phyloP scores from a whole-genome alignment of 2,888 invertebrate species.

The Cryptophagus acutangulus region DNA sequence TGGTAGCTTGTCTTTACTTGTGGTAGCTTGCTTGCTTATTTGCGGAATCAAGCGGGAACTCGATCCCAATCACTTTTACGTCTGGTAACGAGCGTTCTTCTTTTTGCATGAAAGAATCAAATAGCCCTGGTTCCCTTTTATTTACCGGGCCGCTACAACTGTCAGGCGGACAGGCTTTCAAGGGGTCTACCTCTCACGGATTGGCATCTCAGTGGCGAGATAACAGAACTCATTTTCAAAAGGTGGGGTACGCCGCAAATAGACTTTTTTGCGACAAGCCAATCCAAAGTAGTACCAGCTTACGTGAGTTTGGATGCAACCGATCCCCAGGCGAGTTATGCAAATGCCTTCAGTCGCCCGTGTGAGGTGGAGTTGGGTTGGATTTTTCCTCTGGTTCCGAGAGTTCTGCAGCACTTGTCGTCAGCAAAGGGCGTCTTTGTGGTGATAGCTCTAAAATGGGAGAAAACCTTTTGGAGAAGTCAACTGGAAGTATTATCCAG shows the following conservation, averaged over 20 bases:
- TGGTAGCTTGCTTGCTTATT: too few relatives aligned
- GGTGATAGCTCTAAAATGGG: slow-evolving; percentile 25
- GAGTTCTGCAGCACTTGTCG: slow-evolving; percentile 26
- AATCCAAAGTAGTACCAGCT: slow-evolving; percentile 17
- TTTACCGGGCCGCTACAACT: slow-evolving; percentile 20
- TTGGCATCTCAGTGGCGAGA: slow-evolving; percentile 17
- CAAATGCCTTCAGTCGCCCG: slow-evolving; percentile 19
- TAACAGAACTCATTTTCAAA: slow-evolving; percentile 14
- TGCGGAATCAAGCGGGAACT: slow-evolving; percentile 8
- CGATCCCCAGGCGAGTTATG: slow-evolving; percentile 14
- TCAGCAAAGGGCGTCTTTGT: slow-evolving; percentile 24
- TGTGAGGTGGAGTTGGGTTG: slow-evolving; percentile 20
- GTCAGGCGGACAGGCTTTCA: slow-evolving; percentile 19
- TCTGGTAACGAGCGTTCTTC: background rate
- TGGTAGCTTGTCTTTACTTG: too few relatives aligned
- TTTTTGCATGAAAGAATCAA: background rate
- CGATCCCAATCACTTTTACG: slow-evolving; percentile 1
- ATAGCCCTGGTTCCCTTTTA: slow-evolving; percentile 4
- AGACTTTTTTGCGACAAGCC: slow-evolving; percentile 20
- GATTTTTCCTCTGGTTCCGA: slow-evolving; percentile 29
- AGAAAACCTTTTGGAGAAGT: slow-evolving; percentile 29
- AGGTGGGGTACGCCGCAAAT: slow-evolving; percentile 19
- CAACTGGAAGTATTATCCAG: slow-evolving; percentile 33
- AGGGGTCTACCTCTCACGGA: slow-evolving; percentile 13
- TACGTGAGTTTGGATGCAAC: slow-evolving; percentile 13